These are phyloP conservation scores for Sebastes aleutianus DNA, from an alignment of 2,797 vertebrate genomes.

Conservation along the genomic window DNA sequence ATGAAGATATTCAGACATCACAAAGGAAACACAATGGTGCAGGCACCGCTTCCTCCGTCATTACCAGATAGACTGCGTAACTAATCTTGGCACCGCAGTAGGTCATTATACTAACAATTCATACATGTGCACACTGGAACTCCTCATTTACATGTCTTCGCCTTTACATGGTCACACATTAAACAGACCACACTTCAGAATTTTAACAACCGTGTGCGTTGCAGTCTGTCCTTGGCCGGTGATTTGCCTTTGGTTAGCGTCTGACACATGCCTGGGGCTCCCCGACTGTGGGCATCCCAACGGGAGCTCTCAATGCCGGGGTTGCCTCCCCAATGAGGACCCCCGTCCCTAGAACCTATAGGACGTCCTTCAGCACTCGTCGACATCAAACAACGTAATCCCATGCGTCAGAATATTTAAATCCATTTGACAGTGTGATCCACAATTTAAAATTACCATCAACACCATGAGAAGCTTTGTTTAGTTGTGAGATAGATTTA, in stretches of 20 bases:
- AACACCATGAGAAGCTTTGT: not conserved
- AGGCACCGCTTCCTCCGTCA: slow-evolving; percentile 19
- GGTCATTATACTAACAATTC: slow-evolving; percentile 53
- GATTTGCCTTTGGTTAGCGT: slow-evolving; percentile 44
- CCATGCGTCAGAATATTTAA: slow-evolving; percentile 25
- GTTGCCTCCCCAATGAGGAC: slow-evolving; percentile 27
- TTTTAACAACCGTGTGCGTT: not conserved
- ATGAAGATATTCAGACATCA: slow-evolving; percentile 22
- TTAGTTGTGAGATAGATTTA: slow-evolving; percentile 2
- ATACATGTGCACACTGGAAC: slow-evolving; percentile 33
- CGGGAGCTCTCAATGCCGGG: slow-evolving; percentile 13
- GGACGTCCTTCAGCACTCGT: slow-evolving; percentile 56
- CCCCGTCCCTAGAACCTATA: slow-evolving; percentile 14
- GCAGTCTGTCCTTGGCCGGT: slow-evolving; percentile 48
- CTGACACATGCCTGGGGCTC: slow-evolving; percentile 64
- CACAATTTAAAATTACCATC: not conserved
- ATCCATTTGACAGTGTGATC: not conserved
- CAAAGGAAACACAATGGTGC: slow-evolving; percentile 33
- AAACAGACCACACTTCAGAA: slow-evolving; percentile 41
- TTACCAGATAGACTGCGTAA: slow-evolving; percentile 35
- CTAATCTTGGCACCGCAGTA: slow-evolving; percentile 54
- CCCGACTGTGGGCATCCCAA: slow-evolving; percentile 35
- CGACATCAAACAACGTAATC: slow-evolving; percentile 46
- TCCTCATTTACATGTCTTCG: slow-evolving; percentile 51
- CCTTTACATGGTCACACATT: slow-evolving; percentile 57